These are phyloP conservation scores for Cynodonichthys magdalenae DNA, from an alignment of 2,797 vertebrate species.

Conservation along the genomic window DNA sequence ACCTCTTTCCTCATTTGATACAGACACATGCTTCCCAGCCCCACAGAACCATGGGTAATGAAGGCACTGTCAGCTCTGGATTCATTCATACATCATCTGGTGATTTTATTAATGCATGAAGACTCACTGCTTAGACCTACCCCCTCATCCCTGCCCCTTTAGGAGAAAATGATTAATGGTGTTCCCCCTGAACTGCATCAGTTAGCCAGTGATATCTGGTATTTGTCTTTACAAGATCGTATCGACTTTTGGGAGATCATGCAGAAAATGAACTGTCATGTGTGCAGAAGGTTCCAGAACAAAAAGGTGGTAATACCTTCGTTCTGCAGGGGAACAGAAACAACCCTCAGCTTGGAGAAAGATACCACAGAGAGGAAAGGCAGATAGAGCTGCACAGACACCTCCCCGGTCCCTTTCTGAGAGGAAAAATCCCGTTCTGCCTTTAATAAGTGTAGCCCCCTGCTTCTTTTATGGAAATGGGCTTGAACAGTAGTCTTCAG, in stretches of 20 bases:
- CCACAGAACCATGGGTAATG: slow-evolving; percentile 61
- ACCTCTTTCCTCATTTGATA: slow-evolving; percentile 39
- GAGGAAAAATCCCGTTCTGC: slow-evolving; percentile 57
- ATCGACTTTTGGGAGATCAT: slow-evolving; percentile 84
- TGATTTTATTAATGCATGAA: slow-evolving; percentile 78
- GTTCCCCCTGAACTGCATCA: slow-evolving; percentile 71
- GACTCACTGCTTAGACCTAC: slow-evolving; percentile 62
- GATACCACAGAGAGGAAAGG: slow-evolving; percentile 36
- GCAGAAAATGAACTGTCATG: slow-evolving; percentile 86
- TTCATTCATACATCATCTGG: slow-evolving; percentile 78
- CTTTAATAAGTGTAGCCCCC: slow-evolving; percentile 57
- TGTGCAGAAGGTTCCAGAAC: slow-evolving; percentile 66
- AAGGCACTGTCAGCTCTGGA: slow-evolving; percentile 69
- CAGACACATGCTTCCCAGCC: slow-evolving; percentile 24
- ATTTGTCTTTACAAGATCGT: slow-evolving; percentile 84
- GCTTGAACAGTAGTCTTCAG: slow-evolving; percentile 64
- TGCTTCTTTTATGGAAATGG: slow-evolving; percentile 68
- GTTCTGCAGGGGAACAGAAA: slow-evolving; percentile 60
- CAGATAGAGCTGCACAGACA: slow-evolving; percentile 35
- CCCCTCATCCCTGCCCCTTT: slow-evolving; percentile 35
- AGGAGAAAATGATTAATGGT: slow-evolving; percentile 78
- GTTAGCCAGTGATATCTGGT: slow-evolving; percentile 78
- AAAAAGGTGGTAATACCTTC: slow-evolving; percentile 69
- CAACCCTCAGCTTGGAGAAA: slow-evolving; percentile 47
- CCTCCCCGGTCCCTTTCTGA: slow-evolving; percentile 31